A percentile compares a stretch with the other conserved stretches of the same genome.
phyloP scores from a whole-genome alignment of 2,888 invertebrate species.

The Augiades crinisus region DNA sequence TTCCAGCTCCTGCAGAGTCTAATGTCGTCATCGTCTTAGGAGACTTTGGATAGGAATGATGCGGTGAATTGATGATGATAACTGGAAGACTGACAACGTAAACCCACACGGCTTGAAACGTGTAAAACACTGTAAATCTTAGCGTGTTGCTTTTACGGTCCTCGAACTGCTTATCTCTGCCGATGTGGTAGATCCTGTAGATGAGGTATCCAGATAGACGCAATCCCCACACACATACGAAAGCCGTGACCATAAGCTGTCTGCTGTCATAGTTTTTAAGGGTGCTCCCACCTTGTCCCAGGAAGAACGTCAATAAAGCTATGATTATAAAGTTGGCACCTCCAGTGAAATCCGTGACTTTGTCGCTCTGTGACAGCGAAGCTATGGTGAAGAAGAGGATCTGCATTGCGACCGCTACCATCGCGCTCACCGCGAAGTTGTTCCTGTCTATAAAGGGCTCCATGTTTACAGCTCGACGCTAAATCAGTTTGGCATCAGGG shows the following conservation, averaged over 20 bases:
- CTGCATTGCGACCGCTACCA: slow-evolving; percentile 92
- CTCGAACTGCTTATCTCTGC: slow-evolving; percentile 94
- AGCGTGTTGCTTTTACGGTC: slow-evolving; percentile 93
- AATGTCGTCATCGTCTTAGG: slow-evolving; percentile 93
- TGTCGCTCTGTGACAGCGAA: slow-evolving; percentile 92
- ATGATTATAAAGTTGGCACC: slow-evolving; percentile 96
- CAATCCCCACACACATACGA: slow-evolving; percentile 93
- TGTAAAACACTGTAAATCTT: slow-evolving; percentile 96
- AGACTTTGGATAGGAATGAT: slow-evolving; percentile 87
- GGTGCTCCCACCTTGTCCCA: slow-evolving; percentile 88
- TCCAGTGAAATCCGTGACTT: slow-evolving; percentile 96
- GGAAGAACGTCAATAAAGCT: slow-evolving; percentile 92
- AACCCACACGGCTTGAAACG: slow-evolving; percentile 96
- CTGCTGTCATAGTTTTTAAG: slow-evolving; percentile 91
- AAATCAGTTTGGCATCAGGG: slow-evolving; percentile 56
- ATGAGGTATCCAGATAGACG: slow-evolving; percentile 93
- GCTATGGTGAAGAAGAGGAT: slow-evolving; percentile 93
- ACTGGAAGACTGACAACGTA: slow-evolving; percentile 95
- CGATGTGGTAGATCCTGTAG: slow-evolving; percentile 95
- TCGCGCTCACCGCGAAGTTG: slow-evolving; percentile 93
- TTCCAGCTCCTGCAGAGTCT: slow-evolving; percentile 92
- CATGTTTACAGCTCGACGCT: slow-evolving; percentile 76
- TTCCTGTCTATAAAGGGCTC: slow-evolving; percentile 90
- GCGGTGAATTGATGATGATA: slow-evolving; percentile 93
- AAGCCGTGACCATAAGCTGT: slow-evolving; percentile 94